Evolutionary conservation across 2,797 vertebrate species (phyloP).

Genomic region (Sphaeramia orbicularis): DNA sequence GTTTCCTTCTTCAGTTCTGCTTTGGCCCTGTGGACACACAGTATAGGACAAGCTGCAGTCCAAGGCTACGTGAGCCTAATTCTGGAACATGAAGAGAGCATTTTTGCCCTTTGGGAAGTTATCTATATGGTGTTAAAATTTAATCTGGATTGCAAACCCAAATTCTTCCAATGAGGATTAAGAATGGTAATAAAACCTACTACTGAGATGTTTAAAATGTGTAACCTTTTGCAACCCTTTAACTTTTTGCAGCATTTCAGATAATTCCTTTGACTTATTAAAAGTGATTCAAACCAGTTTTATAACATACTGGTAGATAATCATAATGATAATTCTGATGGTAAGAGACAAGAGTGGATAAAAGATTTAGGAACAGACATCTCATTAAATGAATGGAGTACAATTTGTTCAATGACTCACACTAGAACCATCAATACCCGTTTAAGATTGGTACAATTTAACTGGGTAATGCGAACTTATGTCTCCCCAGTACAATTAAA

Average conservation of each 20-base stretch:
- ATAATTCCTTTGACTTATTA: not conserved
- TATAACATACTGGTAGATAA: too few relatives aligned
- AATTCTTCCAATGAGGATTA: too few relatives aligned
- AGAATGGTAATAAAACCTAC: not conserved
- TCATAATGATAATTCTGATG: too few relatives aligned
- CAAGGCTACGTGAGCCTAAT: not conserved
- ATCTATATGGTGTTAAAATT: not conserved
- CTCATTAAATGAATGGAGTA: too few relatives aligned
- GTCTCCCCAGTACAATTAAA: too few relatives aligned
- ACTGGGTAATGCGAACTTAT: too few relatives aligned
- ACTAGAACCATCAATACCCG: too few relatives aligned
- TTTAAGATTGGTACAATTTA: too few relatives aligned
- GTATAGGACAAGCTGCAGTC: not conserved
- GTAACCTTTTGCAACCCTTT: too few relatives aligned
- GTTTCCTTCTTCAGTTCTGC: constrained; percentile 91
- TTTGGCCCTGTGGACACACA: constrained; percentile 86
- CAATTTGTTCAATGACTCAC: too few relatives aligned
- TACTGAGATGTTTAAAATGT: not conserved
- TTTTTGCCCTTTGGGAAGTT: not conserved
- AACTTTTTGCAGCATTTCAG: not conserved
- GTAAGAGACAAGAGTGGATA: too few relatives aligned
- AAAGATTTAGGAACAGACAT: too few relatives aligned
- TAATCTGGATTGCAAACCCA: not conserved
- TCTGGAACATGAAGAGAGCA: not conserved
- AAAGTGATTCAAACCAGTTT: constrained; percentile 78